Evolutionary conservation across 2,113 vertebrate genomes (phyloP).

Genomic region (Oreotrochilus melanogaster): DNA sequence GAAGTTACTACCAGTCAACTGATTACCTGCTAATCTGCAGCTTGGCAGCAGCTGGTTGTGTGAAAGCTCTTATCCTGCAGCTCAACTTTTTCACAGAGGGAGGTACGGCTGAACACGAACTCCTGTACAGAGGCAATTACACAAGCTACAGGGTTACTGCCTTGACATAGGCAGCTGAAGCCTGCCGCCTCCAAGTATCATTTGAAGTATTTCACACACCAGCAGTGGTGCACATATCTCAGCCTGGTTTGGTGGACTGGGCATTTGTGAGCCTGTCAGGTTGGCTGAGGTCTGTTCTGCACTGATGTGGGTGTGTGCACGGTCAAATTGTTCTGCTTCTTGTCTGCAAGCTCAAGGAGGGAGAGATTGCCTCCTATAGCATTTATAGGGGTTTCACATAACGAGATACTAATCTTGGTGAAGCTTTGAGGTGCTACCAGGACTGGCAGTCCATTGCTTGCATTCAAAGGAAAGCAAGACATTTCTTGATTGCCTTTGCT

Average conservation of each 20-base stretch:
- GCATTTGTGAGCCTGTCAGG: slow-evolving; percentile 16
- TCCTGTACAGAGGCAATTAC: slow-evolving; percentile 75
- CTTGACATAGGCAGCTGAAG: slow-evolving; percentile 60
- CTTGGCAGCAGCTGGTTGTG: slow-evolving; percentile 71
- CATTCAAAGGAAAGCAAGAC: background rate
- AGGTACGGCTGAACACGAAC: slow-evolving; percentile 61
- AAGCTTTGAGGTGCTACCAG: background rate
- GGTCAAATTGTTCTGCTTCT: background rate
- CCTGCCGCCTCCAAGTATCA: slow-evolving; percentile 35
- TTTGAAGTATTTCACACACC: slow-evolving; percentile 69
- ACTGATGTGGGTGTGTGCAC: background rate
- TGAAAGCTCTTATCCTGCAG: slow-evolving; percentile 68
- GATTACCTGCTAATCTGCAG: slow-evolving; percentile 72
- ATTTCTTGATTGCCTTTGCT: background rate
- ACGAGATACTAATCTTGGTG: background rate
- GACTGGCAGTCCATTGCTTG: background rate
- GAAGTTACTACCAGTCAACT: slow-evolving; percentile 60
- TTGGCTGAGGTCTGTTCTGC: background rate
- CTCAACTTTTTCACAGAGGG: slow-evolving; percentile 74
- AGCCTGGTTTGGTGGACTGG: slow-evolving; percentile 30
- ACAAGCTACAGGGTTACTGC: slow-evolving; percentile 64
- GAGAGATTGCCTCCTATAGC: background rate
- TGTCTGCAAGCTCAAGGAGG: background rate
- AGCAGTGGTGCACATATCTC: slow-evolving; percentile 53
- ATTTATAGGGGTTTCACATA: background rate